Evolutionary conservation across 2,888 invertebrate genomes (phyloP).

Genomic region (Drosophila multiciliata): DNA sequence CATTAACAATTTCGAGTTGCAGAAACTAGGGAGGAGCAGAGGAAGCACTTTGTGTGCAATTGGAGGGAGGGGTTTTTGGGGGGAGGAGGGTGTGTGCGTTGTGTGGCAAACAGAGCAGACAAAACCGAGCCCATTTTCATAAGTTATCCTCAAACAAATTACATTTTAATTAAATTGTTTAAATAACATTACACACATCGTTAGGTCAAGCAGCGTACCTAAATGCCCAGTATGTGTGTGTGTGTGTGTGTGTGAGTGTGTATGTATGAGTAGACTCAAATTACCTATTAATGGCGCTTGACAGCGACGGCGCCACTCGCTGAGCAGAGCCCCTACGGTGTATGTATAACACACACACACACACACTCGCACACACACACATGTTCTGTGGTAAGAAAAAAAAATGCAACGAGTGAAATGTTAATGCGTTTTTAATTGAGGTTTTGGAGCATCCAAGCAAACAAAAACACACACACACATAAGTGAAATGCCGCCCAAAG

Average conservation of each 20-base stretch:
- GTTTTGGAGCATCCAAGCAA: slow-evolving; percentile 76
- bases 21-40: not conserved
- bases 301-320: slow-evolving; percentile 73
- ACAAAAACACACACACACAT: slow-evolving; percentile 45
- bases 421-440: slow-evolving; percentile 84
- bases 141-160: slow-evolving; percentile 82
- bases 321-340: slow-evolving; percentile 67
- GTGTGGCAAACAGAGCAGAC: slow-evolving; percentile 29
- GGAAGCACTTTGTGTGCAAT: not conserved
- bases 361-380: slow-evolving; percentile 34
- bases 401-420: slow-evolving; percentile 77
- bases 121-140: slow-evolving; percentile 71
- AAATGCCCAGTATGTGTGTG: slow-evolving; percentile 54
- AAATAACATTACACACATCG: slow-evolving; percentile 83
- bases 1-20: slow-evolving; percentile 18
- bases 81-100: slow-evolving; percentile 4
- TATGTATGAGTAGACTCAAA: slow-evolving; percentile 48
- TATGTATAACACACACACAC: slow-evolving; percentile 66
- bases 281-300: slow-evolving; percentile 75
- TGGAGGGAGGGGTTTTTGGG: not conserved
- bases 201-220: slow-evolving; percentile 82
- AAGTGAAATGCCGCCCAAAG: slow-evolving; percentile 29
- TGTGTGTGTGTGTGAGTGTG: slow-evolving; percentile 25
- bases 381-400: slow-evolving; percentile 19
- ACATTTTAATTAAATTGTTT: slow-evolving; percentile 84